phyloP scores from a whole-genome alignment of 92 coral and sea anemone genomes.

The Plumapathes pennacea region DNA sequence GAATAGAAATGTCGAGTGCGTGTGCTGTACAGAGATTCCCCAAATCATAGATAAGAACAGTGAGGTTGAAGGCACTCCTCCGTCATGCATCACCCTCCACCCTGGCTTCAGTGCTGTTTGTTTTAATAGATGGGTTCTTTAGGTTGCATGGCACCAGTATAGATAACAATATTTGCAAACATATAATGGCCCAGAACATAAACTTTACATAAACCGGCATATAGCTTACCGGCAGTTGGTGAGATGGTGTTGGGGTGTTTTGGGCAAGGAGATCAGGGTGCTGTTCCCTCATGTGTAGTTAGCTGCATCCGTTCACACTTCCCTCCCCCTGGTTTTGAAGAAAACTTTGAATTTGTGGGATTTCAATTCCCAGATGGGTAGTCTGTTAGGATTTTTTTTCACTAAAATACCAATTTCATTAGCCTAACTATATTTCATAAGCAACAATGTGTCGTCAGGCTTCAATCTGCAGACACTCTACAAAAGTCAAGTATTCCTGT shows the following conservation, averaged over 20 bases:
- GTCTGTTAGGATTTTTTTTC: too few species aligned
- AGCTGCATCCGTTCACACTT: too few species aligned
- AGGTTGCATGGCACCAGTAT: constrained; percentile 63
- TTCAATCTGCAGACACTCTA: too few species aligned
- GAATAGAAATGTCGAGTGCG: constrained; percentile 16
- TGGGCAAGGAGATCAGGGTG: too few species aligned
- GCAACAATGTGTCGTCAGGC: too few species aligned
- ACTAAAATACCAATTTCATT: too few species aligned
- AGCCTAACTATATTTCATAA: too few species aligned
- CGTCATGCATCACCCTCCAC: constrained; percentile 43
- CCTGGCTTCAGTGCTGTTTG: constrained; percentile 40
- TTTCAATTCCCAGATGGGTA: too few species aligned
- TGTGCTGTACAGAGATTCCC: constrained; percentile 24
- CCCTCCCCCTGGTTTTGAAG: too few species aligned
- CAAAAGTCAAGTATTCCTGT: too few species aligned
- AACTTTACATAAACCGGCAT: constrained; percentile 38
- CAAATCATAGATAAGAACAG: constrained; percentile 8
- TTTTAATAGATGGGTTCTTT: constrained; percentile 52
- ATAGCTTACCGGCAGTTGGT: constrained; percentile 44
- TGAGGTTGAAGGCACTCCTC: constrained; percentile 27
- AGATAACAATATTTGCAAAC: constrained; percentile 39
- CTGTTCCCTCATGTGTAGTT: too few species aligned
- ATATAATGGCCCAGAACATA: constrained; percentile 55
- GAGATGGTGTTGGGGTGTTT: constrained; percentile 65
- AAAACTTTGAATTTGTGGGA: too few species aligned